Conservation (phyloP, 2,888 invertebrate genomes). For the Amblyjoppa fuscipennis region DNA sequence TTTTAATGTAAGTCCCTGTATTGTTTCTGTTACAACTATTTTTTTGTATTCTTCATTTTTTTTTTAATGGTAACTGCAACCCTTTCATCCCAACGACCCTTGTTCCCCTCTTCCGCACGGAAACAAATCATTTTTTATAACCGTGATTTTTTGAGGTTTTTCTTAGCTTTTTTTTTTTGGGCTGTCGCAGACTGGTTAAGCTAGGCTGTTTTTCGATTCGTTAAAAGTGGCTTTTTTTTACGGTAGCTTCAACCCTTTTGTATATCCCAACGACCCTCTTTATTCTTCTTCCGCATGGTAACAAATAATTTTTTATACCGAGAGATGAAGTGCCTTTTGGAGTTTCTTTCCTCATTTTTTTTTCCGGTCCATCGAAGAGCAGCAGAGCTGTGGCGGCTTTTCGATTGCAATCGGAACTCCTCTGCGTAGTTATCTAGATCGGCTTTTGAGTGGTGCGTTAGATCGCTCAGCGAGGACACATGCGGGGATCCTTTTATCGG, state of each 20-base stretch:
- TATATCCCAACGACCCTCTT: neutral
- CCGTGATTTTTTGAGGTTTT: neutral
- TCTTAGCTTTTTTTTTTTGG: neutral
- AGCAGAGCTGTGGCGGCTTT: conserved; percentile 62
- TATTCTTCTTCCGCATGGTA: neutral
- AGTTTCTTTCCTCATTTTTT: conserved; percentile 17
- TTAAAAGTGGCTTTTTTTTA: neutral
- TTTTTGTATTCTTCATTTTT: neutral
- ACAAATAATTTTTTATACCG: neutral
- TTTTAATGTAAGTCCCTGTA: conserved; percentile 74
- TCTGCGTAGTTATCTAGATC: conserved; percentile 76
- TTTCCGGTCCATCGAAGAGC: conserved; percentile 12
- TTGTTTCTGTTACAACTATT: conserved; percentile 62
- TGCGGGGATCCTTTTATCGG: conserved; percentile 39
- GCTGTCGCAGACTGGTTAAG: neutral
- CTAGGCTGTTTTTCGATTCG: neutral
- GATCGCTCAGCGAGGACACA: conserved; percentile 39
- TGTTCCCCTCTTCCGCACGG: too few species aligned
- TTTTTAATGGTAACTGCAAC: neutral
- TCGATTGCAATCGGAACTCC: conserved; percentile 63
- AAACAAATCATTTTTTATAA: neutral
- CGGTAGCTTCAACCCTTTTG: neutral
- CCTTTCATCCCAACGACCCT: neutral
- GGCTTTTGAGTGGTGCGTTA: conserved; percentile 53
- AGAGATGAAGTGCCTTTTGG: neutral